Base-by-base conservation (phyloP, 2,888 invertebrate genomes). In the Apocheima hispidaria region DNA sequence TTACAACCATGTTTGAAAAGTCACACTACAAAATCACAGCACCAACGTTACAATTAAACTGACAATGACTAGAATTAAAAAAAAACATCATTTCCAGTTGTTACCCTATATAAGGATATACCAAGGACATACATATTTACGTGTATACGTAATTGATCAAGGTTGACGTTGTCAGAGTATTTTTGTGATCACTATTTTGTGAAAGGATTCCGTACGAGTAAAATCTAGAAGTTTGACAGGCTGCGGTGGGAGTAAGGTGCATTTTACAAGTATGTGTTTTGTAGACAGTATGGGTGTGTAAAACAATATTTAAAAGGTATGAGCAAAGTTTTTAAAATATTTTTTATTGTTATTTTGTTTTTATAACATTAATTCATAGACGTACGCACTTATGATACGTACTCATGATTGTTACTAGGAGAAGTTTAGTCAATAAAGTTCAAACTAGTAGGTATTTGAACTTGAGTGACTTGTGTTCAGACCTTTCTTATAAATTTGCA, bases 161-260 rank as follows among this genome's bases (percentile, higher is more conserved):
- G 9, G 3, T 30, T 30, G 12, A 12, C 3, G 30, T 30, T 30
- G 3, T 12, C 12, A 12, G 1, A 18, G 14, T 28, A 12, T 12
- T n/a, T n/a, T 48, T 1, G 48, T 35, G 10, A 38, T 44, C 43
- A 23, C 35, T 33, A 44, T 43, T 44, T 23, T 43, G 33, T 12
- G 23, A 9, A 40, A 21, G 1, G 21, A 14, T 7, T 21, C 28
- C 7, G 30, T 6, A 30, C n/a, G 40, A 7, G 40, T 53, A 33
- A 43, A 21, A 41, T 52, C 9, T 33, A 2, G 44, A 36, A 54
- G 44, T 44, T 44, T 36, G 54, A 54, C 64, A 63, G 60, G 68
- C 65, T 65, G 61, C 44, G 36, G 44, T 26, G 54, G 30, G 35
- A 46, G 26, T 16, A 5, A 51, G 12, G 16, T 33, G 28, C 41